phyloP scores from a whole-genome alignment of 2,797 vertebrate genomes.

The Periophthalmus magnuspinnatus region DNA sequence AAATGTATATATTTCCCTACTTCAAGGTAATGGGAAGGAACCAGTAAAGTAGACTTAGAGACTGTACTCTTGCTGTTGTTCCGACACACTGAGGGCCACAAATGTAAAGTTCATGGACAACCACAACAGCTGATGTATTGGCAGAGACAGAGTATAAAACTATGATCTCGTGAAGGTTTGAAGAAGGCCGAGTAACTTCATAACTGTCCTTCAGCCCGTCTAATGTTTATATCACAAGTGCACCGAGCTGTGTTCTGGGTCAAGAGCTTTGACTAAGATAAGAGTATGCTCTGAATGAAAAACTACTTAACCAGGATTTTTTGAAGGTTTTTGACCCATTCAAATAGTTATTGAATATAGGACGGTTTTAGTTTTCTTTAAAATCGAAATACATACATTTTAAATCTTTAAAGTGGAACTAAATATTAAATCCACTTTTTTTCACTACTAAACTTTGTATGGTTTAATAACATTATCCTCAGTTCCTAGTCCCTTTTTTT shows the following conservation, averaged over 20 bases:
- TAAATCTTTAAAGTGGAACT: too few species aligned
- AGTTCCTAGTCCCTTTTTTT: too few species aligned
- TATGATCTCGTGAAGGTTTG: slow-evolving; percentile 3
- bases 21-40: not conserved
- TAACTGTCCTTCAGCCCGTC: not conserved
- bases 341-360: too few species aligned
- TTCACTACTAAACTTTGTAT: too few species aligned
- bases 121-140: slow-evolving; percentile 25
- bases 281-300: not conserved
- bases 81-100: not conserved
- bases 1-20: too few species aligned
- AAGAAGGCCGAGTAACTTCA: not conserved
- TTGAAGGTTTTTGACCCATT: too few species aligned
- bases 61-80: too few species aligned
- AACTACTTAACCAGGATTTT: too few species aligned
- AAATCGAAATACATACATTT: too few species aligned
- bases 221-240: not conserved
- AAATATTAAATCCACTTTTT: too few species aligned
- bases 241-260: not conserved
- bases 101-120: slow-evolving; percentile 10
- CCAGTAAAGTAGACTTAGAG: not conserved
- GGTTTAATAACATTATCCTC: too few species aligned
- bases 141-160: slow-evolving; percentile 13
- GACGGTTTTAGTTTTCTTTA: too few species aligned
- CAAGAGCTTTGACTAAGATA: slow-evolving; percentile 12